These are phyloP conservation scores for Linnaemya tessellans DNA, from an alignment of 2,888 invertebrate species.

Conservation along the genomic window DNA sequence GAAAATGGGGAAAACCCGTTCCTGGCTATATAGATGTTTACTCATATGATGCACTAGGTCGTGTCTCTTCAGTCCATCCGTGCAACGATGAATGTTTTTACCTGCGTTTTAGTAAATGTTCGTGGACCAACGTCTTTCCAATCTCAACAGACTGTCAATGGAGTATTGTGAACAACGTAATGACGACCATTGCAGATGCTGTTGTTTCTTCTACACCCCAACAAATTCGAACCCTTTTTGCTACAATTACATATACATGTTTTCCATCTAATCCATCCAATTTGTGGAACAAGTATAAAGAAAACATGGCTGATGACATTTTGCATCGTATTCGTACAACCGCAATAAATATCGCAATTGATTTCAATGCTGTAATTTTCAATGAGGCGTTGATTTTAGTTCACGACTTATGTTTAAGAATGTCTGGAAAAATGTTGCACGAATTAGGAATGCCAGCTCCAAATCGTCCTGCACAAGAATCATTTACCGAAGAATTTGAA, in stretches of 20 bases:
- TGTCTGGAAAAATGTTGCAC: too few species aligned
- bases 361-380: background rate
- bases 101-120: background rate
- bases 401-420: background rate
- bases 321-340: too few species aligned
- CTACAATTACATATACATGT: background rate
- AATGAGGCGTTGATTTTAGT: background rate
- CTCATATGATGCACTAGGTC: too few species aligned
- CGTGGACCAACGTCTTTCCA: too few species aligned
- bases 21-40: background rate
- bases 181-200: background rate
- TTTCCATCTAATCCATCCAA: too few species aligned
- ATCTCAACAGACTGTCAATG: too few species aligned
- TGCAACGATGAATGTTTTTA: too few species aligned
- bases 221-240: conserved; percentile 7
- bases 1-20: conserved; percentile 6
- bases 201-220: background rate
- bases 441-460: too few species aligned
- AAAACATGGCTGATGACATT: conserved; percentile 3
- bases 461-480: too few species aligned
- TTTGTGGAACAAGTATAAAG: too few species aligned
- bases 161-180: background rate
- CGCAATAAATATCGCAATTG: background rate
- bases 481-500: conserved; percentile 2
- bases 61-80: too few species aligned